phyloP scores from a whole-genome alignment of 1,140 invertebrate species.

The Mactra quadrangularis region DNA sequence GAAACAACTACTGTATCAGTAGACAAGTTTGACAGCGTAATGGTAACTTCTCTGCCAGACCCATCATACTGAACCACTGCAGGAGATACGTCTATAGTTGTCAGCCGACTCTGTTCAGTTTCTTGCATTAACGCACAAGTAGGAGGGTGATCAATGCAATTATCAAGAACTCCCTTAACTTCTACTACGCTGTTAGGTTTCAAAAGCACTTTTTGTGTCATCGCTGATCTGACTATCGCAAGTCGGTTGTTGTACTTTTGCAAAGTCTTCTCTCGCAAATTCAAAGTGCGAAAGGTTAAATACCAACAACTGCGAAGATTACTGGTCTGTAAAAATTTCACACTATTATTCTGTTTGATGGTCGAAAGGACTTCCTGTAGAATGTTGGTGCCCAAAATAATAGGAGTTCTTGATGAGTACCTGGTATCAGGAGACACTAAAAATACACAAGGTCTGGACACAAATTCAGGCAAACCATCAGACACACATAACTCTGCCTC shows the following conservation, averaged over 20 bases:
- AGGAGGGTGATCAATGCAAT: background rate
- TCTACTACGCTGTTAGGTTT: background rate
- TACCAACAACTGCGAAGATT: conserved; percentile 56
- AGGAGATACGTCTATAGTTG: conserved; percentile 17
- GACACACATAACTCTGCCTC: conserved; percentile 10
- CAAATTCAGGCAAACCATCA: background rate
- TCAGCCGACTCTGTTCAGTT: background rate
- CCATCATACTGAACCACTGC: background rate
- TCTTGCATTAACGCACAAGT: conserved; percentile 2
- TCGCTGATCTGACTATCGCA: background rate
- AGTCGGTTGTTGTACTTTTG: conserved; percentile 19
- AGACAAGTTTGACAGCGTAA: conserved; percentile 30
- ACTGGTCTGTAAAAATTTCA: conserved; percentile 49
- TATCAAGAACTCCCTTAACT: background rate
- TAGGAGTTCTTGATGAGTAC: conserved; percentile 13
- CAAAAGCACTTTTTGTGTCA: background rate
- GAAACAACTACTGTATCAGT: conserved; percentile 22
- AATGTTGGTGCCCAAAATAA: conserved; percentile 57
- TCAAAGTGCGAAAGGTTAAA: conserved; percentile 36
- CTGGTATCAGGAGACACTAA: conserved; percentile 38
- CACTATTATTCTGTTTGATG: conserved; percentile 30
- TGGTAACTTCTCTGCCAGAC: background rate
- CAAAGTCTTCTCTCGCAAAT: conserved; percentile 12
- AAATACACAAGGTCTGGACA: background rate
- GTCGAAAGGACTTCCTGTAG: conserved; percentile 4